Conservation (phyloP, 2,888 invertebrate species). For the Pandemis cinnamomeana region DNA sequence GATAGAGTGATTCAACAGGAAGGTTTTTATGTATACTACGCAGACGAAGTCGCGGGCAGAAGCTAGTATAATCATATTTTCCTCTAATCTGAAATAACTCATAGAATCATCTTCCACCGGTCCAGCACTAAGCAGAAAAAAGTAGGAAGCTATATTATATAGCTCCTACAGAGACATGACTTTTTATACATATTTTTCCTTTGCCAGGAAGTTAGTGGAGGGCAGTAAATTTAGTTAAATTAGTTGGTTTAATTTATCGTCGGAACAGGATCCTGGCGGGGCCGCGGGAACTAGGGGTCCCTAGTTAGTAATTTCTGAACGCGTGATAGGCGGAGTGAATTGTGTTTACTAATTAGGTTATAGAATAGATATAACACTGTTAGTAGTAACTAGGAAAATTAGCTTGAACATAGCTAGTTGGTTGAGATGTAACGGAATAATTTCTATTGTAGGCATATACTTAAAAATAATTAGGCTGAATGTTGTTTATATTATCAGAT, state of each 20-base stretch:
- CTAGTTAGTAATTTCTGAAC: slow-evolving; percentile 20
- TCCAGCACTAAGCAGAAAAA: not conserved
- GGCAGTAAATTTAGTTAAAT: slow-evolving; percentile 6
- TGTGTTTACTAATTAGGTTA: not conserved
- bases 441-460: too few species aligned
- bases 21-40: too few species aligned
- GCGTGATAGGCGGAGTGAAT: slow-evolving; percentile 4
- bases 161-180: not conserved
- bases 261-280: not conserved
- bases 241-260: slow-evolving; percentile 10
- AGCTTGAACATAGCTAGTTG: not conserved
- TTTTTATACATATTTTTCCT: slow-evolving; percentile 7
- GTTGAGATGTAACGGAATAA: not conserved
- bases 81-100: not conserved
- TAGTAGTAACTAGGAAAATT: not conserved
- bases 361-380: not conserved
- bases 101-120: not conserved
- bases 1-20: too few species aligned
- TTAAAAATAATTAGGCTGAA: too few species aligned
- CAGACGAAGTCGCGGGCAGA: too few species aligned
- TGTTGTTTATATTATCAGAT: too few species aligned
- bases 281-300: slow-evolving; percentile 3
- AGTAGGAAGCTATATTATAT: not conserved
- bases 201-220: slow-evolving; percentile 8
- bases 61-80: too few species aligned